Evolutionary conservation across 2,797 vertebrate genomes (phyloP).

Genomic region (Emydoidea blandingii): DNA sequence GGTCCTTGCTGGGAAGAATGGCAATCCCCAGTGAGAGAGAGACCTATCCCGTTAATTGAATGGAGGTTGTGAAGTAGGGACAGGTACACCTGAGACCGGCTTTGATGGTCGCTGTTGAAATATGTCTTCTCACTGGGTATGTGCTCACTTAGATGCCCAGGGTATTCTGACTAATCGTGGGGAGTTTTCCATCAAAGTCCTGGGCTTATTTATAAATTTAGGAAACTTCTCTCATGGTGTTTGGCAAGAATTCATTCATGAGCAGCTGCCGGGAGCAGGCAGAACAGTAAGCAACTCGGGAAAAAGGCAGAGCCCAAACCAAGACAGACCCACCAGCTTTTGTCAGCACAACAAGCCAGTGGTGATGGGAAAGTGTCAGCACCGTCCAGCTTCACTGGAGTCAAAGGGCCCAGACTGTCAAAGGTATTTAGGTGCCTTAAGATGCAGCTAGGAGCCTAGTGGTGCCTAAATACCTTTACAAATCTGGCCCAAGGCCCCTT

Average conservation of each 20-base stretch:
- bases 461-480: not conserved
- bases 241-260: slow-evolving; percentile 67
- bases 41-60: not conserved
- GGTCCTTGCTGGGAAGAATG: not conserved
- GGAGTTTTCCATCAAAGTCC: slow-evolving; percentile 67
- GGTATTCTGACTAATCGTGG: slow-evolving; percentile 49
- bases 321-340: slow-evolving; percentile 55
- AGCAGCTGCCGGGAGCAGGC: slow-evolving; percentile 66
- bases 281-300: slow-evolving; percentile 39
- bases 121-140: not conserved
- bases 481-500: not conserved
- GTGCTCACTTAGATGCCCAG: not conserved
- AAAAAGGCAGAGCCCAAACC: not conserved
- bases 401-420: accelerated
- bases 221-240: slow-evolving; percentile 64
- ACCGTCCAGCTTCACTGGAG: not conserved
- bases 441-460: not conserved
- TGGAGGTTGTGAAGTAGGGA: not conserved
- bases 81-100: not conserved
- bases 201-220: slow-evolving; percentile 73
- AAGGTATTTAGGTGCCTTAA: not conserved
- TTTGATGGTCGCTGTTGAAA: not conserved
- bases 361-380: not conserved
- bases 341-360: slow-evolving; percentile 41
- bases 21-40: not conserved